Base-by-base conservation (phyloP, 2,888 invertebrate species). In the Crepidodera aurea region DNA sequence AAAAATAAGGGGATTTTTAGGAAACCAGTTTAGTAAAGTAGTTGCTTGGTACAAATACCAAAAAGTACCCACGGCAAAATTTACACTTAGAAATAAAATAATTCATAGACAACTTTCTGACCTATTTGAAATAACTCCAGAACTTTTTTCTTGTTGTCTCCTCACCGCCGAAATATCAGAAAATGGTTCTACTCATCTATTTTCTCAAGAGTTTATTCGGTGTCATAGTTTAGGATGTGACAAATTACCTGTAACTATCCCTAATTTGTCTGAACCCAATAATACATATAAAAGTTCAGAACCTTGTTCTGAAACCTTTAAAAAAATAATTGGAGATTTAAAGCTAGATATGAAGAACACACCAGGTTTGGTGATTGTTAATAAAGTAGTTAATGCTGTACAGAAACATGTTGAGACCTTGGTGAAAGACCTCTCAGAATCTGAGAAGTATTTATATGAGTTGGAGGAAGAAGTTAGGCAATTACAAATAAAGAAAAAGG, bases 41-140 rank as follows among this genome's bases (percentile, higher is more conserved):
- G 85, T 90, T 7, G 90, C 88, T 18, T 90, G 90, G 89, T 90
- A 87, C 75, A 86, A 85, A 76, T 88, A 86, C 72, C 83, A 87
- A 66, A 82, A 83, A 67, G 83, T 84, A 54, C 82, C 82, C 48
- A 81, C 79, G 40, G 81, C 87, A 19, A 83, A 82, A 69, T 84
- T 86, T n/a, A 86, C 87, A 1, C 81, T 89, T 64, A 79, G 87
- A 62, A 88, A 90, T 68, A 87, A 85, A 78, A 76, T 87, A 65
- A 81, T 90, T 66, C 86, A 89, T 53, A 87, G 85, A 77, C 85
- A 87, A 46, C 79, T 90, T 39, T 83, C 85, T 61, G 83, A 84
- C 40, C 82, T 85, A 66, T 87, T 89, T 75, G 81, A 82, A 69
- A 82, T 83, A 48, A 81, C 83, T 65, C 82, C 82, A 46, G 86